Conservation (phyloP, 2,797 vertebrate genomes). For the Anableps anableps region DNA sequence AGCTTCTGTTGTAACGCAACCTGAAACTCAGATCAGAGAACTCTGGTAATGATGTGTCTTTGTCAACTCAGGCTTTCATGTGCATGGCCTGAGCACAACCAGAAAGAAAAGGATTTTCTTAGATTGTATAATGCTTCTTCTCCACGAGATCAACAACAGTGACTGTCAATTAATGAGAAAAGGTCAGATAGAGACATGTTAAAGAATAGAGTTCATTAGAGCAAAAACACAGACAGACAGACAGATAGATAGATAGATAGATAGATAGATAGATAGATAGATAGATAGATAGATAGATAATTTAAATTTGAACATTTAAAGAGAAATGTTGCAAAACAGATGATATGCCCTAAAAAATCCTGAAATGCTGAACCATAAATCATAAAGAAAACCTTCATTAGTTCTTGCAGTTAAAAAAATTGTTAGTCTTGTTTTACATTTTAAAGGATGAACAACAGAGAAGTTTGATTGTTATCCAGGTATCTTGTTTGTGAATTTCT, state of each 20-base stretch:
- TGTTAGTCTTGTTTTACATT: not conserved
- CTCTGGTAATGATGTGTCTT: not conserved
- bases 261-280: not conserved
- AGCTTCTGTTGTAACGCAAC: not conserved
- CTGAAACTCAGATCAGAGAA: conserved; percentile 2
- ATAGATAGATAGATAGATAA: not conserved
- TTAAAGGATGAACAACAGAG: not conserved
- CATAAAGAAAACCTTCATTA: not conserved
- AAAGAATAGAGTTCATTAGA: not conserved
- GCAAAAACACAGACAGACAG: not conserved
- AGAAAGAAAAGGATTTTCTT: not conserved
- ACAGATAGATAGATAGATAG: not conserved
- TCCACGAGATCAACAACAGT: not conserved
- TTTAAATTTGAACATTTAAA: no score
- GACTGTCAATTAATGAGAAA: not conserved
- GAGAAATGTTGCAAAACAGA: no score
- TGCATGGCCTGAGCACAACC: no score
- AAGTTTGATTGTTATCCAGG: not conserved
- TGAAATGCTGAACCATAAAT: not conserved
- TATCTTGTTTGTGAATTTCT: conserved; percentile 6
- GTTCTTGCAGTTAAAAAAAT: not conserved
- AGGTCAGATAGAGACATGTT: not conserved
- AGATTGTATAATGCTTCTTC: not conserved
- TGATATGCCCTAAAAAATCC: not conserved
- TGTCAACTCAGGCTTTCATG: conserved; percentile 2